A percentile compares a stretch with the other conserved stretches of the same genome.
Conservation (phyloP, 2,888 invertebrate genomes). For the Eueremaeus valkanovi region DNA sequence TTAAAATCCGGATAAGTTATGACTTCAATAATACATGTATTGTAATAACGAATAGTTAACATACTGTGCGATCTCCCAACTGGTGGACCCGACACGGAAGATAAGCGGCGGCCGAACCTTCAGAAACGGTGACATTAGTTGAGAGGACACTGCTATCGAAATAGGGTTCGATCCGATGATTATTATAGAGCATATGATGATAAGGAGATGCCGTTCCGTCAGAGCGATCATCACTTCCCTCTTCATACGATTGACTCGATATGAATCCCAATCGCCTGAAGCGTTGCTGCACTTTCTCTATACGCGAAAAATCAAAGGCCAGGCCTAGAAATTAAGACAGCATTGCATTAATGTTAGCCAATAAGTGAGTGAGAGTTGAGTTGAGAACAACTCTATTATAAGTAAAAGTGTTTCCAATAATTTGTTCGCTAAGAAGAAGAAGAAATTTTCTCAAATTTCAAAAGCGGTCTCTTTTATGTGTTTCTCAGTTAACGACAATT, state of each 20-base stretch:
- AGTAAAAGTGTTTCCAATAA: too few species aligned
- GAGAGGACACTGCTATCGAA: constrained; percentile 22
- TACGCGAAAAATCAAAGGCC: background rate
- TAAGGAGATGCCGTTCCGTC: too few species aligned
- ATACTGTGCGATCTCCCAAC: constrained; percentile 68
- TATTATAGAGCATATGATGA: constrained; percentile 15
- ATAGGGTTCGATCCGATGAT: constrained; percentile 38
- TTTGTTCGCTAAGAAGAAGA: background rate
- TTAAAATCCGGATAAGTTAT: too few species aligned
- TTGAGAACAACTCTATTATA: too few species aligned
- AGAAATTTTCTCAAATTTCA: background rate
- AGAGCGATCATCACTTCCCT: background rate
- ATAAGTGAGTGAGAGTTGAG: too few species aligned
- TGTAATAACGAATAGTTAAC: constrained; percentile 49
- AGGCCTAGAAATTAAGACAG: background rate
- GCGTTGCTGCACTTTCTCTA: background rate
- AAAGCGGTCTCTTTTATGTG: background rate
- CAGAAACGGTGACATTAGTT: constrained; percentile 35
- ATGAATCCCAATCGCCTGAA: background rate
- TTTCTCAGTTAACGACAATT: background rate
- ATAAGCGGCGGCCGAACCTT: constrained; percentile 59
- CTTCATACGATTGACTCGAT: constrained; percentile 2
- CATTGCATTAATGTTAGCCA: background rate
- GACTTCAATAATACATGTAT: too few species aligned
- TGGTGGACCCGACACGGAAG: constrained; percentile 73